Percentiles rank a stretch among this genome's conserved stretches.
phyloP scores from a whole-genome alignment of 2,113 vertebrate species.

The Aspiorhynchus laticeps region DNA sequence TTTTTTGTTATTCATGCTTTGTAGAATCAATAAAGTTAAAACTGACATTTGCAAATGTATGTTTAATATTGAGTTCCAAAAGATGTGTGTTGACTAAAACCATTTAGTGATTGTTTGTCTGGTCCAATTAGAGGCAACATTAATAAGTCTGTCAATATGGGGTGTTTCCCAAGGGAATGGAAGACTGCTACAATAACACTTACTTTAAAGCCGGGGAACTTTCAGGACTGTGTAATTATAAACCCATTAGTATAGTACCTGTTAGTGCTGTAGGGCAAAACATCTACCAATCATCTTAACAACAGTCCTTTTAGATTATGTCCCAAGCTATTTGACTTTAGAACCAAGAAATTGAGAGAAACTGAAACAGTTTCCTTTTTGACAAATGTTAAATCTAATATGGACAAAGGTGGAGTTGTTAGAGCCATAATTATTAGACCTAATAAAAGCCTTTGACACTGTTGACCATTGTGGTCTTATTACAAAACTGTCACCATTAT shows the following conservation, averaged over 20 bases:
- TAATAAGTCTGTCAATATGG: background rate
- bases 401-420: background rate
- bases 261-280: background rate
- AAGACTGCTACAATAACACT: background rate
- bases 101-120: background rate
- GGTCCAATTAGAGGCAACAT: background rate
- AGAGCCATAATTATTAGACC: background rate
- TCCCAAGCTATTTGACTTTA: background rate
- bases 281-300: background rate
- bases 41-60: background rate
- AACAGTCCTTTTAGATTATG: background rate
- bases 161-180: background rate
- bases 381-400: background rate
- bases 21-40: background rate
- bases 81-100: background rate
- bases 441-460: background rate
- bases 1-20: background rate
- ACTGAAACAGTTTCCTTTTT: background rate
- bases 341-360: background rate
- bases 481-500: background rate
- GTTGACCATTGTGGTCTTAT: background rate
- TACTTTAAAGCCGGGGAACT: background rate
- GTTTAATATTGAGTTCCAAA: background rate
- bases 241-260: background rate
- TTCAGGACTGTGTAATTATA: background rate